Conservation (phyloP, 2,888 invertebrate species). For the Melinaea marsaeus region DNA sequence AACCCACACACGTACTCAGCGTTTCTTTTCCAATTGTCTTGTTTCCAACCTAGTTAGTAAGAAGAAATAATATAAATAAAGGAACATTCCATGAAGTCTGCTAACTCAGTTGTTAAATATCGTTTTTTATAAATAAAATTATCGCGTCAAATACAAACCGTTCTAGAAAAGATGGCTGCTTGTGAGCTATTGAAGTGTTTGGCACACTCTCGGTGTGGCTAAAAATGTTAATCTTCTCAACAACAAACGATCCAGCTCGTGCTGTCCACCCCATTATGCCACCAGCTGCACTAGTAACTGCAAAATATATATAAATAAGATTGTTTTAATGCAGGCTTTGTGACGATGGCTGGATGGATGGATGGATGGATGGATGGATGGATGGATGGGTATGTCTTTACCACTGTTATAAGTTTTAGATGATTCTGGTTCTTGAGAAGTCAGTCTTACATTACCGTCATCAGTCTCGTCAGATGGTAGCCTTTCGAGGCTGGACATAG, state of each 20-base stretch:
- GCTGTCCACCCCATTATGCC: slow-evolving; percentile 87
- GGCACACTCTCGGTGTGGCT: slow-evolving; percentile 72
- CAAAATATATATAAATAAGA: slow-evolving; percentile 8
- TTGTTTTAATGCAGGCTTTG: too few relatives aligned
- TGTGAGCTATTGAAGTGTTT: slow-evolving; percentile 63
- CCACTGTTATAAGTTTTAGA: slow-evolving; percentile 42
- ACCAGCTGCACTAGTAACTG: slow-evolving; percentile 61
- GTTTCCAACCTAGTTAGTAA: slow-evolving; percentile 51
- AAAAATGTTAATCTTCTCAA: slow-evolving; percentile 85
- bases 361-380: too few relatives aligned
- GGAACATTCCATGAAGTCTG: not conserved
- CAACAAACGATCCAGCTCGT: slow-evolving; percentile 87
- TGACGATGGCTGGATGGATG: too few relatives aligned
- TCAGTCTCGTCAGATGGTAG: slow-evolving; percentile 81
- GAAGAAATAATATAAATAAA: slow-evolving; percentile 36
- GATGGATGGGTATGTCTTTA: slow-evolving; percentile 8
- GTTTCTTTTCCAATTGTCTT: slow-evolving; percentile 39
- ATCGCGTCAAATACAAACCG: slow-evolving; percentile 45
- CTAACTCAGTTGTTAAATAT: not conserved
- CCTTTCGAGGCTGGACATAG: slow-evolving; percentile 85
- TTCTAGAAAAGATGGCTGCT: slow-evolving; percentile 73
- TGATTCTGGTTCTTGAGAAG: slow-evolving; percentile 57
- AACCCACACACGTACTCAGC: slow-evolving; percentile 52
- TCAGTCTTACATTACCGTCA: slow-evolving; percentile 75
- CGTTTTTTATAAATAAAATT: too few relatives aligned